Percentiles rank a stretch among this genome's conserved stretches.
Conservation (phyloP, 2,797 vertebrate genomes). For the Borostomias antarcticus region DNA sequence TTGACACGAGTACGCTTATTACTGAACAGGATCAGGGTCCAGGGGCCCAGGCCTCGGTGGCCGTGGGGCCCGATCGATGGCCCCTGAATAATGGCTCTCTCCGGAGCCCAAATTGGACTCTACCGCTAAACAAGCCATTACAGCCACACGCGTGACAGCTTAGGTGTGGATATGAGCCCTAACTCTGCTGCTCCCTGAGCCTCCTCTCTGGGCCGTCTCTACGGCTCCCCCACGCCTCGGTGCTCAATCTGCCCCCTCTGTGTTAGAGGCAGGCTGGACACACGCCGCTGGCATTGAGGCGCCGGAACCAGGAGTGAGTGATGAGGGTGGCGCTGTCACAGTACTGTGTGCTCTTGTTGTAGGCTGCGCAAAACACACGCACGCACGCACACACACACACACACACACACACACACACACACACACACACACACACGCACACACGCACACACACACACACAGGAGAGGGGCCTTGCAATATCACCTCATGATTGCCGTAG, state of each 20-base stretch:
- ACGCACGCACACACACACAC: no score
- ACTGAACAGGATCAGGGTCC: slow-evolving; percentile 98
- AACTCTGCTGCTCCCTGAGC: slow-evolving; percentile 77
- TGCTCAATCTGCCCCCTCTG: slow-evolving; percentile 70
- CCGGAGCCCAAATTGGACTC: slow-evolving; percentile 85
- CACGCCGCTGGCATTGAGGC: slow-evolving; percentile 72
- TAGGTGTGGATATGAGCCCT: slow-evolving; percentile 81
- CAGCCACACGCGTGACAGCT: slow-evolving; percentile 78
- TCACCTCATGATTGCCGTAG: slow-evolving; percentile 72
- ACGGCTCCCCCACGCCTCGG: slow-evolving; percentile 49
- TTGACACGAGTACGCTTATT: slow-evolving; percentile 98
- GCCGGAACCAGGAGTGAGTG: slow-evolving; percentile 76
- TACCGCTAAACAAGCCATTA: slow-evolving; percentile 92
- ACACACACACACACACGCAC: no score
- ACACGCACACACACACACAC: no score
- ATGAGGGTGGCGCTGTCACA: slow-evolving; percentile 64
- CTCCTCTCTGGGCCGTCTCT: slow-evolving; percentile 58
- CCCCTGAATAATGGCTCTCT: slow-evolving; percentile 91
- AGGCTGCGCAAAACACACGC: no score
- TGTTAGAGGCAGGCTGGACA: slow-evolving; percentile 72
- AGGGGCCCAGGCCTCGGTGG: slow-evolving; percentile 73
- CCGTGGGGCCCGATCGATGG: slow-evolving; percentile 89
- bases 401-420: no score
- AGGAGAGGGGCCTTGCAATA: slow-evolving; percentile 59
- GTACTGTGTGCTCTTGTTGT: slow-evolving; percentile 59